Evolutionary conservation across 2,888 invertebrate species (phyloP).

Genomic region (Mythimna pallens): DNA sequence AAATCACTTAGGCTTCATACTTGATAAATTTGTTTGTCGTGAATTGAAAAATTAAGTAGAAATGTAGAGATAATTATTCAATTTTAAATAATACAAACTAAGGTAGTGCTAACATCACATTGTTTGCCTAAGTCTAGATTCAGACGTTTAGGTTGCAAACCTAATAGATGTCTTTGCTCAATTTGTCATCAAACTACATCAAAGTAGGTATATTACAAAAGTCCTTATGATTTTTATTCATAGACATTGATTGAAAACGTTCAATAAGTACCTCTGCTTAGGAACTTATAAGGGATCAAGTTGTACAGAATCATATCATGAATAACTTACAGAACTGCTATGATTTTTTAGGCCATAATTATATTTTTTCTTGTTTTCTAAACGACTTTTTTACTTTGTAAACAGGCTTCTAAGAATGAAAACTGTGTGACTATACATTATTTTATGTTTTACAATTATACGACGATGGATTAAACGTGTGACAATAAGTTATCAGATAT

Average conservation of each 20-base stretch:
- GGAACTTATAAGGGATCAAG: slow-evolving; percentile 63
- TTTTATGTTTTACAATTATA: not conserved
- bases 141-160: slow-evolving; percentile 64
- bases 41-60: slow-evolving; percentile 35
- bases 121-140: slow-evolving; percentile 72
- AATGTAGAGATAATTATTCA: slow-evolving; percentile 61
- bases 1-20: slow-evolving; percentile 27
- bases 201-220: slow-evolving; percentile 50
- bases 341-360: not conserved
- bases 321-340: slow-evolving; percentile 21
- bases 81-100: slow-evolving; percentile 71
- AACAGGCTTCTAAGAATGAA: not conserved
- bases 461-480: not conserved
- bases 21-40: slow-evolving; percentile 33
- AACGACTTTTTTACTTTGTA: not conserved
- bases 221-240: slow-evolving; percentile 48
- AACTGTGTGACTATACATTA: too few relatives aligned
- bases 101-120: slow-evolving; percentile 80
- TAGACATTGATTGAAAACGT: slow-evolving; percentile 63
- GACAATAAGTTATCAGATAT: slow-evolving; percentile 41
- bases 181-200: slow-evolving; percentile 49
- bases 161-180: slow-evolving; percentile 59
- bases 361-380: not conserved
- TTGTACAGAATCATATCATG: slow-evolving; percentile 45
- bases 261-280: slow-evolving; percentile 57